phyloP scores from a whole-genome alignment of 2,888 invertebrate genomes.

The Chromoteleia sp. region DNA sequence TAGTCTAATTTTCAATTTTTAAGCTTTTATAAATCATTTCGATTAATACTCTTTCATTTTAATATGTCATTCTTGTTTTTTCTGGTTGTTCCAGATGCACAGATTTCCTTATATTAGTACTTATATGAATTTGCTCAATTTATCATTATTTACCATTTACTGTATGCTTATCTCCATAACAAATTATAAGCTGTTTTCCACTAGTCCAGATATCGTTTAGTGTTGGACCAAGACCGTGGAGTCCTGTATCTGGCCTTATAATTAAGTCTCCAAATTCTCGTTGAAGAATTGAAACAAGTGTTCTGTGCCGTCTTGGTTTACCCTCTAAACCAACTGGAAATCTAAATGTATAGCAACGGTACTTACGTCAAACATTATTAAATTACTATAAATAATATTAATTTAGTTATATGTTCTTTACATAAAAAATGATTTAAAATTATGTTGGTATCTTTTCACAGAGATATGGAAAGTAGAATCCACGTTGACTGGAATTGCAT shows the following conservation, averaged over 20 bases:
- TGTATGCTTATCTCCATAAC: constrained; percentile 85
- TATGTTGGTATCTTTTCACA: no score
- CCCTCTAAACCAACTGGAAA: constrained; percentile 89
- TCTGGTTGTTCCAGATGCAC: no score
- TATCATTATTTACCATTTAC: constrained; percentile 82
- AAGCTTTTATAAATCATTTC: no score
- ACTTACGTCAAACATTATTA: not conserved
- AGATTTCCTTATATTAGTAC: no score
- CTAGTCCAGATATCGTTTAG: constrained; percentile 85
- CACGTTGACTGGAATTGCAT: no score
- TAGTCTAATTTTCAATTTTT: no score
- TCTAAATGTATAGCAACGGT: constrained; percentile 77
- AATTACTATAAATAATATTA: constrained; percentile 17
- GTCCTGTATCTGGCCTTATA: constrained; percentile 83
- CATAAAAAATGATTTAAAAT: no score
- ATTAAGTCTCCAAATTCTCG: constrained; percentile 87
- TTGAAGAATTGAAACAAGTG: constrained; percentile 86
- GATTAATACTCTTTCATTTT: no score
- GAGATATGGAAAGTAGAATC: no score
- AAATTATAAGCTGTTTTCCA: constrained; percentile 85
- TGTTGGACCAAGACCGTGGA: constrained; percentile 85
- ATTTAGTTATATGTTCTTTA: not conserved
- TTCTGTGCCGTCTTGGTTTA: constrained; percentile 85
- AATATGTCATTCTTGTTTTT: no score
- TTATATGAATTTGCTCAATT: not conserved